Base-by-base conservation (phyloP, 2,888 invertebrate genomes). In the Allolobophora icterica region DNA sequence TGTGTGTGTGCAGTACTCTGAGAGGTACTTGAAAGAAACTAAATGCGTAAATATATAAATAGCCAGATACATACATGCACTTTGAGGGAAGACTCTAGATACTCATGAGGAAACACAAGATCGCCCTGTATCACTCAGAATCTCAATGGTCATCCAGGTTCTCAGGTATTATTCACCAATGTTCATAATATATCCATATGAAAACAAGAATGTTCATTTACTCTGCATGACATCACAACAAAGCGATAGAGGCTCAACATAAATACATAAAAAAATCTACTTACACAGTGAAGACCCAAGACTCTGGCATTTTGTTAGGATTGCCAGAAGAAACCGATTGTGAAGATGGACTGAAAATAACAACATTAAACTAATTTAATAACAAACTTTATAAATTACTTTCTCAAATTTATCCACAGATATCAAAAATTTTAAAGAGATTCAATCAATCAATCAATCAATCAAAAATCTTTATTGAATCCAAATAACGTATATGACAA, bases 241-340 rank as follows among this genome's bases (percentile, higher is more conserved):
- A 52, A 52, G n/a, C 11, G 0, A n/a, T 71, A 71, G 30, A n/a
- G 15, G 11, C n/a, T 6, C 11, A 0, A 71, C 6, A n/a, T n/a
- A 71, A 5, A 71, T n/a, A 71, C 8, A 71, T 71, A 71, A 8
- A 71, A n/a, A 71, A 71, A n/a, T 58, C 11, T 21, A 91, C 92
- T 91, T 90, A 92, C 92, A 90, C 24, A 91, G 8, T 17, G 90
- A 42, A 19, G 94, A 93, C 89, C 95, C 95, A 90, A 96, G 94
- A 84, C 95, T 96, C 92, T 96, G 96, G 90, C 97, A 97, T 96
- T 97, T 97, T 94, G 97, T 97, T 71, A 98, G 96, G 84, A 98
- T 96, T 0, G 98, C 97, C 34, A 97, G 95, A 17, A 98, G 95
- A 94, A 98, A 98, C 94, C 97, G 97, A 95, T 98, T 98, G 95